phyloP scores from a whole-genome alignment of 1,140 invertebrate genomes.

The Drosophila tani region DNA sequence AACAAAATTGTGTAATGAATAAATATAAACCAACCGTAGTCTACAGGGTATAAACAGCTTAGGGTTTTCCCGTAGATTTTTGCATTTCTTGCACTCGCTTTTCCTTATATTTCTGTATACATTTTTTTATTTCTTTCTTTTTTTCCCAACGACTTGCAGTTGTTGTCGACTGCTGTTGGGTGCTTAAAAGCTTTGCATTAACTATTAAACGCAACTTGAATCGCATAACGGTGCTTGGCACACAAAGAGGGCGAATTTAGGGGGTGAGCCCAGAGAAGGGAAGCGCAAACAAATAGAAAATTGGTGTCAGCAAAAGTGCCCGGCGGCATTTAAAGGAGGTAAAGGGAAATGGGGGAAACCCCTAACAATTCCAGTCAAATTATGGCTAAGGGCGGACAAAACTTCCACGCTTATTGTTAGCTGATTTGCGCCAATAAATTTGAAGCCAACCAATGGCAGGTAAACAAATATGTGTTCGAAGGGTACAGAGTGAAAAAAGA shows the following conservation, averaged over 20 bases:
- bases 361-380: conserved; percentile 46
- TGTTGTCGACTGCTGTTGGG: conserved; percentile 60
- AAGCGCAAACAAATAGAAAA: conserved; percentile 73
- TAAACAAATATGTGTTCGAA: conserved; percentile 18
- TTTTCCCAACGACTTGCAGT: conserved; percentile 36
- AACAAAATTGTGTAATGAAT: not conserved
- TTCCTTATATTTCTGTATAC: conserved; percentile 18
- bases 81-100: conserved; percentile 23
- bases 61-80: not conserved
- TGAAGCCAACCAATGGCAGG: conserved; percentile 30
- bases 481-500: conserved; percentile 4
- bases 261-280: not conserved
- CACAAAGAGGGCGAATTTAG: conserved; percentile 17
- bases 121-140: conserved; percentile 19
- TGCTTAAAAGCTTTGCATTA: conserved; percentile 81
- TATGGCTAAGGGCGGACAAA: conserved; percentile 31
- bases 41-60: conserved; percentile 7
- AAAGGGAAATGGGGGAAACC: not conserved
- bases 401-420: conserved; percentile 35
- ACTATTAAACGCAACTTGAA: conserved; percentile 81
- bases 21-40: too few species aligned
- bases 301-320: conserved; percentile 66
- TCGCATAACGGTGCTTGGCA: conserved; percentile 67
- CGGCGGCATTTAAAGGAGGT: conserved; percentile 21
- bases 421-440: conserved; percentile 65